Evolutionary conservation across 2,113 vertebrate genomes (phyloP).

Genomic region (Pseudorasbora parva): DNA sequence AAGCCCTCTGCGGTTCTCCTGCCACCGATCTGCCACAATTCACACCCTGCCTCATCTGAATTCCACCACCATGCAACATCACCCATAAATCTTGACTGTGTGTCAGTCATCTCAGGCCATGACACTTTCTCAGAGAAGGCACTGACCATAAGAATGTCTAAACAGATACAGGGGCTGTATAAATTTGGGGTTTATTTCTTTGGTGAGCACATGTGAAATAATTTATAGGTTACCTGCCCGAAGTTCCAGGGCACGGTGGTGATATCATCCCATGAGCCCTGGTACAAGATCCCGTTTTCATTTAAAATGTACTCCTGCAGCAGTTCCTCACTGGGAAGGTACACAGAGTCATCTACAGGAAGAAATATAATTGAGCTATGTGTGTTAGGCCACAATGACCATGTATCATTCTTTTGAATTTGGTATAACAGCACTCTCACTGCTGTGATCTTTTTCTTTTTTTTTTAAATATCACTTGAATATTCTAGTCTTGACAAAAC

Average conservation of each 20-base stretch:
- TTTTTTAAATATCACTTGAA: too few relatives aligned
- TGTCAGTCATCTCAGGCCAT: conserved; percentile 37
- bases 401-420: too few relatives aligned
- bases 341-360: conserved; percentile 79
- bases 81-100: conserved; percentile 27
- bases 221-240: conserved; percentile 79
- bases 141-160: conserved; percentile 18
- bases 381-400: too few relatives aligned
- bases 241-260: conserved; percentile 80
- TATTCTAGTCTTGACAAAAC: too few relatives aligned
- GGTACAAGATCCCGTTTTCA: conserved; percentile 84
- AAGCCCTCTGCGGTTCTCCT: conserved; percentile 20
- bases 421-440: too few relatives aligned
- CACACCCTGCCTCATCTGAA: conserved; percentile 56
- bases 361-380: background rate
- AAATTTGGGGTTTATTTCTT: background rate
- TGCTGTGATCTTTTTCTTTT: too few relatives aligned
- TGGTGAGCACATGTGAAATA: conserved; percentile 12
- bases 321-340: conserved; percentile 78
- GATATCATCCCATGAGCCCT: conserved; percentile 78
- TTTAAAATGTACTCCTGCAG: conserved; percentile 86
- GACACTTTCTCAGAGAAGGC: conserved; percentile 12
- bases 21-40: conserved; percentile 65
- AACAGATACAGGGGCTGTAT: background rate
- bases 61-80: conserved; percentile 49